phyloP scores from a whole-genome alignment of 2,888 invertebrate genomes.

The Chalcosyrphus nemorum region DNA sequence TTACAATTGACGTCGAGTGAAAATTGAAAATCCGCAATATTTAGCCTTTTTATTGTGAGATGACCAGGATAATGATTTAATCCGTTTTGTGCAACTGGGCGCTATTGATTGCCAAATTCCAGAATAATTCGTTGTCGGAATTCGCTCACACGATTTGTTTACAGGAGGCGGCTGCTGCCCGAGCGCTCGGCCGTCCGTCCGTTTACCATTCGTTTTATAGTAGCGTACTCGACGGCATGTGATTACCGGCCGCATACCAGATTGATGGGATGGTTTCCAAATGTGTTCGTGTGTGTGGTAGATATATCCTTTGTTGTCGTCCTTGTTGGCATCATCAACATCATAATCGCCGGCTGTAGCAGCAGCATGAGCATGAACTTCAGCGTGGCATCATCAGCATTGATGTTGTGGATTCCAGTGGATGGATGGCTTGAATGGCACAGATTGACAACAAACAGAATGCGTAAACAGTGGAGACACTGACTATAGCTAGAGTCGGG shows the following conservation, averaged over 20 bases:
- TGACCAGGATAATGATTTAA: slow-evolving; percentile 73
- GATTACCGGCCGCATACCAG: slow-evolving; percentile 64
- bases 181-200: background rate
- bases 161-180: slow-evolving; percentile 1
- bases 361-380: slow-evolving; percentile 19
- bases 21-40: slow-evolving; percentile 73
- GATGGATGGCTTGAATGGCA: slow-evolving; percentile 58
- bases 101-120: slow-evolving; percentile 72
- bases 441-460: slow-evolving; percentile 70
- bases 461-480: slow-evolving; percentile 58
- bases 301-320: slow-evolving; percentile 52
- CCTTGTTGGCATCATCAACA: slow-evolving; percentile 54
- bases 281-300: slow-evolving; percentile 15
- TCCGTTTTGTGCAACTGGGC: slow-evolving; percentile 69
- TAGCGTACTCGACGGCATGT: slow-evolving; percentile 28
- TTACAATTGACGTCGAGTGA: slow-evolving; percentile 54
- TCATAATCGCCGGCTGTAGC: slow-evolving; percentile 12
- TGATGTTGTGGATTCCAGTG: slow-evolving; percentile 60
- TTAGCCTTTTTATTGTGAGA: slow-evolving; percentile 73
- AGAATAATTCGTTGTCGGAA: slow-evolving; percentile 70
- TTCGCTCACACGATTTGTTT: slow-evolving; percentile 68
- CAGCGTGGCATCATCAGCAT: slow-evolving; percentile 48
- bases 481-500: slow-evolving; percentile 26
- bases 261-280: slow-evolving; percentile 26
- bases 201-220: slow-evolving; percentile 5